phyloP scores from a whole-genome alignment of 2,113 vertebrate genomes.

The Corythoichthys intestinalis region DNA sequence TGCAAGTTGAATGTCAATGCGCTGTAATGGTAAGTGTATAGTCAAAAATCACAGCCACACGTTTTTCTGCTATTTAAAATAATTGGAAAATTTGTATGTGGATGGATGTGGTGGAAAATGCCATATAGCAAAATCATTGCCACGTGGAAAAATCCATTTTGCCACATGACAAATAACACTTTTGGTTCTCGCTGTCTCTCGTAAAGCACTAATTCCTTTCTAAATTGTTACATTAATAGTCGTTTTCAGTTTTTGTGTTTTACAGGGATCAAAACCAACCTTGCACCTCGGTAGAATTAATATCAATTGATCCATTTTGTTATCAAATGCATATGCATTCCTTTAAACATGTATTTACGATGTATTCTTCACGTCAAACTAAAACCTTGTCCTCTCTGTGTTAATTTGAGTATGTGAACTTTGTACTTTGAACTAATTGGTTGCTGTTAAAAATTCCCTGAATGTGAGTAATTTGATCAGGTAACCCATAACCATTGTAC shows the following conservation, averaged over 20 bases:
- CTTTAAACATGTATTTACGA: slow-evolving; percentile 69
- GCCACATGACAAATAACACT: too few species aligned
- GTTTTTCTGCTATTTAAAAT: too few species aligned
- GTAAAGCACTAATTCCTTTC: too few species aligned
- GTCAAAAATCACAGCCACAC: too few species aligned
- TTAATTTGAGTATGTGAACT: slow-evolving; percentile 74
- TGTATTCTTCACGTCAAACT: slow-evolving; percentile 71
- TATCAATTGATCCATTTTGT: slow-evolving; percentile 66
- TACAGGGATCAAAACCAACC: slow-evolving; percentile 16
- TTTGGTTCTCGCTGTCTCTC: too few species aligned
- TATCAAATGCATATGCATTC: slow-evolving; percentile 64
- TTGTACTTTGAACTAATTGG: slow-evolving; percentile 77
- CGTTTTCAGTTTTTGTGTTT: too few species aligned
- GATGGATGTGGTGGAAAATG: too few species aligned
- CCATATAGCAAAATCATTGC: too few species aligned
- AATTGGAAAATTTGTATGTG: too few species aligned
- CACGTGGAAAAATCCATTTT: too few species aligned
- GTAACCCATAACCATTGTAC: slow-evolving; percentile 75
- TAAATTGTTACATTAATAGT: slow-evolving; percentile 8
- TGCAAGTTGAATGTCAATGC: too few species aligned
- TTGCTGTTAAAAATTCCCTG: slow-evolving; percentile 68
- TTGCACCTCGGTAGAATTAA: slow-evolving; percentile 52
- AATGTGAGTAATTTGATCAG: slow-evolving; percentile 75
- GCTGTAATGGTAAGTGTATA: too few species aligned
- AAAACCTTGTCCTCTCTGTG: slow-evolving; percentile 66